Percentiles rank a stretch among this genome's conserved stretches.
Conservation (phyloP, 2,888 invertebrate species). For the Alcis repandata region DNA sequence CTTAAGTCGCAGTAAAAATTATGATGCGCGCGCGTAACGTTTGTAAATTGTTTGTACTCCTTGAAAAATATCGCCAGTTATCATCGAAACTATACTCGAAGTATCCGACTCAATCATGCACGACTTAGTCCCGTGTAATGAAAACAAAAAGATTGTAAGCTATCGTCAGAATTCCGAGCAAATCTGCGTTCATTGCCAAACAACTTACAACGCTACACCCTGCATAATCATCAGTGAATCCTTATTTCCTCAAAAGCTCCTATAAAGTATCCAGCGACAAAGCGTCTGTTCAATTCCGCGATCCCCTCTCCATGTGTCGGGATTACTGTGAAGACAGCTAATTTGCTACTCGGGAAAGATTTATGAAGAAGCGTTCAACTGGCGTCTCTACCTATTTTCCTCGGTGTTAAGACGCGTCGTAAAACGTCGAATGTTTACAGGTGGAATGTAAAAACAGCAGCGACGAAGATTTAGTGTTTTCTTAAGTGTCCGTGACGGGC, state of each 20-base stretch:
- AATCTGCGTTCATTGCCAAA: too few relatives aligned
- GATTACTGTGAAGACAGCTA: constrained; percentile 56
- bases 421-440: constrained; percentile 28
- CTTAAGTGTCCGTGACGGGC: constrained; percentile 9
- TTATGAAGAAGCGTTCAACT: constrained; percentile 39
- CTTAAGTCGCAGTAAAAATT: too few relatives aligned
- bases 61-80: too few relatives aligned
- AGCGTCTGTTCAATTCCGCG: constrained; percentile 38
- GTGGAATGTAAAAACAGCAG: constrained; percentile 20
- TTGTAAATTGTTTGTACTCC: too few relatives aligned
- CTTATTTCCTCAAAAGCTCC: constrained; percentile 26
- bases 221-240: constrained; percentile 3
- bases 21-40: too few relatives aligned
- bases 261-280: constrained; percentile 44
- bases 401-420: constrained; percentile 18
- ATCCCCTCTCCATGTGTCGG: constrained; percentile 49
- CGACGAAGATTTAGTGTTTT: constrained; percentile 19
- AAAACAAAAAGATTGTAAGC: too few relatives aligned
- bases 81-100: too few relatives aligned
- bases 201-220: background rate
- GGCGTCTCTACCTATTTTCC: constrained; percentile 1
- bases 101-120: too few relatives aligned
- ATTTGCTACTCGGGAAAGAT: constrained; percentile 52
- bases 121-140: too few relatives aligned
- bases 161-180: background rate